Percentiles rank a stretch among this genome's conserved stretches.
Conservation (phyloP, 2,113 vertebrate genomes). For the Scomber colias region DNA sequence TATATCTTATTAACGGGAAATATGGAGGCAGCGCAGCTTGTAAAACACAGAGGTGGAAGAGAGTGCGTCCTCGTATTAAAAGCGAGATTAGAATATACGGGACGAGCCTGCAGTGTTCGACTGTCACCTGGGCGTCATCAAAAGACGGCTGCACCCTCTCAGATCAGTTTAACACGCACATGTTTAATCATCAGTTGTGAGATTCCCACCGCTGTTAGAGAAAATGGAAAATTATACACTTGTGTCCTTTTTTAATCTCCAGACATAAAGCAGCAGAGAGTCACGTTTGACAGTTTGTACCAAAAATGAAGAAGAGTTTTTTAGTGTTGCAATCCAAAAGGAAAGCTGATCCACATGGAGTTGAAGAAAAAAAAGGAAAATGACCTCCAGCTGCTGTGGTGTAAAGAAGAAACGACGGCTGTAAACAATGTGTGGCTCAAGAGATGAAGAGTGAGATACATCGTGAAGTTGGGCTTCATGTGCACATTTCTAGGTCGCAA, state of each 20-base stretch:
- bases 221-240: background rate
- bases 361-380: background rate
- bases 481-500: constrained; percentile 14
- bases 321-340: background rate
- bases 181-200: constrained; percentile 29
- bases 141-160: background rate
- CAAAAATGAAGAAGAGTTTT: constrained; percentile 39
- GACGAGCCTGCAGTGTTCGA: background rate
- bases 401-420: constrained; percentile 1
- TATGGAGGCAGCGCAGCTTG: constrained; percentile 44
- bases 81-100: constrained; percentile 23
- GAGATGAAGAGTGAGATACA: background rate
- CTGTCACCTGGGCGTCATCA: constrained; percentile 17
- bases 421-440: background rate
- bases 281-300: background rate
- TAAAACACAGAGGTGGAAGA: constrained; percentile 66
- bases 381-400: constrained; percentile 7
- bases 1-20: constrained; percentile 65
- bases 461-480: constrained; percentile 4
- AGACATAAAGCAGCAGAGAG: background rate
- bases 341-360: constrained; percentile 14
- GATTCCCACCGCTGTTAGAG: constrained; percentile 12
- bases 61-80: constrained; percentile 42
- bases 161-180: constrained; percentile 1
- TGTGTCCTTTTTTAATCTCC: constrained; percentile 25